Evolutionary conservation across 1,140 invertebrate genomes (phyloP).

Genomic region (Eueides isabella): DNA sequence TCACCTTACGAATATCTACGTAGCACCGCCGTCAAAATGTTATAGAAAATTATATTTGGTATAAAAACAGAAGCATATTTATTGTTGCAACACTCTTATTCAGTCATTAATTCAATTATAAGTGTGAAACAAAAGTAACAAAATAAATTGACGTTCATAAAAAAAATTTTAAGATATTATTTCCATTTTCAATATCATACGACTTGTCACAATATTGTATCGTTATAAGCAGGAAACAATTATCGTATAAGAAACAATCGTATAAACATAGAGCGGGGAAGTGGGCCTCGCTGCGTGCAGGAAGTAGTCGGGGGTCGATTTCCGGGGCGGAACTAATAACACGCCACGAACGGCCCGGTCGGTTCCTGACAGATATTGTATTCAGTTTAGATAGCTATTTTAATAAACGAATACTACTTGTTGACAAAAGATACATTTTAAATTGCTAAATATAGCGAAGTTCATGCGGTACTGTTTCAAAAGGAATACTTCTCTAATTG

Average conservation of each 20-base stretch:
- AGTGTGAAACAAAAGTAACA: neutral
- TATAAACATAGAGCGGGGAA: constrained; percentile 28
- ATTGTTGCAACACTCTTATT: no score
- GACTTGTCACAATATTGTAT: constrained; percentile 21
- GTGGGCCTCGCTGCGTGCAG: constrained; percentile 35
- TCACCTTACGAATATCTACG: constrained; percentile 49
- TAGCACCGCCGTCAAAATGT: constrained; percentile 18
- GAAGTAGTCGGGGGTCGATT: constrained; percentile 57
- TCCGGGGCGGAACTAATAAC: constrained; percentile 68
- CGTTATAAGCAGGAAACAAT: constrained; percentile 46
- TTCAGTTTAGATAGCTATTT: constrained; percentile 32
- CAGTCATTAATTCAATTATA: neutral
- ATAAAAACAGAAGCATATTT: no score
- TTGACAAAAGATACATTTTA: neutral
- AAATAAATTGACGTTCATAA: neutral
- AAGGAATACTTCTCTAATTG: no score
- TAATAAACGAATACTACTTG: constrained; percentile 25
- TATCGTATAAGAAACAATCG: constrained; percentile 35
- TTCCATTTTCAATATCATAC: constrained; percentile 10
- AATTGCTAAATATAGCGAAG: neutral
- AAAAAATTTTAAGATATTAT: neutral
- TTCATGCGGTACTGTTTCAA: no score
- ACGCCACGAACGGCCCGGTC: constrained; percentile 37
- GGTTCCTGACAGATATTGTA: constrained; percentile 41
- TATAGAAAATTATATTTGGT: constrained; percentile 12